Base-by-base conservation (phyloP, 2,113 vertebrate species). In the Oxyura jamaicensis region DNA sequence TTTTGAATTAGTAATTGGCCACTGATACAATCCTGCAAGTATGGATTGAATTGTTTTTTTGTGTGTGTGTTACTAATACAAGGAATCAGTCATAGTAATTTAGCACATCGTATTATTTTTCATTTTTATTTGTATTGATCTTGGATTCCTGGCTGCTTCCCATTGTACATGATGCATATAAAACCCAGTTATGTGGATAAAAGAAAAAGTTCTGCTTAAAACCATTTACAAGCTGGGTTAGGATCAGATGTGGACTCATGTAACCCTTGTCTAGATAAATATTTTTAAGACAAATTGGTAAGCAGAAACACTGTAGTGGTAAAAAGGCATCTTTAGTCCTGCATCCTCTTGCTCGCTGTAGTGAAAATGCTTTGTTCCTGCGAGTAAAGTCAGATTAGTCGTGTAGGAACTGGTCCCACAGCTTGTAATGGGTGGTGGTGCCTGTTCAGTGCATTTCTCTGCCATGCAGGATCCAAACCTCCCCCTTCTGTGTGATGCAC, bases 61-160 rank as follows among this genome's bases (percentile, higher is more conserved):
- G 46, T 48, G 46, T 48, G 46, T 69, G 15, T 76, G 17, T 91
- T 92, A 44, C 59, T 71, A 72, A 79, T 68, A 35, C 39, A 35
- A 66, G 44, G 62, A 86, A 84, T 93, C 85, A 83, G 55, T 85
- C 76, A 12, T 29, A 83, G 80, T 81, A 42, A 67, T 88, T 88
- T 50, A 56, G 41, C 90, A 13, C 33, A 33, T 2, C 7, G 63
- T 60, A 73, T 79, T 86, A 52, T 86, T 95, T 90, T 83, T 92
- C 80, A 48, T 86, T 67, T 74, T 77, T 90, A 9, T 63, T 67
- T 53, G 18, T 72, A 84, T 52, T 28, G 82, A 88, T 93, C 35
- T 31, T 33, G 33, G 42, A 58, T 59, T 53, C 58, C 36, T 50
- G 12, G 52, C 88, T 78, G 39, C 26, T 53, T 26, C 71, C 75